phyloP scores from a whole-genome alignment of 2,888 invertebrate genomes.

The Amiota communis region DNA sequence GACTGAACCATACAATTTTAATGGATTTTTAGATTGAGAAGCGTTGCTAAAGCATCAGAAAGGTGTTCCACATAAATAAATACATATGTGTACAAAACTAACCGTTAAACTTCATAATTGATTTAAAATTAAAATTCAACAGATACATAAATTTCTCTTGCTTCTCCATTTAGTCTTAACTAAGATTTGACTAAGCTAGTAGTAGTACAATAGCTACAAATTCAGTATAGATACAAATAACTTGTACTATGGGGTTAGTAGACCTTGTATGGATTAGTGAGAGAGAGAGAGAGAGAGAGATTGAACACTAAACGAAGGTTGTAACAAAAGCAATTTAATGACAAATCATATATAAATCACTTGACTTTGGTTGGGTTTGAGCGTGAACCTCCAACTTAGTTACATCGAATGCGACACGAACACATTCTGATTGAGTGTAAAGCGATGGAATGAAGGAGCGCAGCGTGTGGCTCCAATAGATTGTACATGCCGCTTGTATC shows the following conservation, averaged over 20 bases:
- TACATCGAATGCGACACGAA: neutral
- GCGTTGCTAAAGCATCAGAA: neutral
- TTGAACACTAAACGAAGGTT: neutral
- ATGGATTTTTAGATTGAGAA: slow-evolving; percentile 1
- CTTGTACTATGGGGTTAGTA: neutral
- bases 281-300: too few species aligned
- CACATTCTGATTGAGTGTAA: neutral
- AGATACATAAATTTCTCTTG: slow-evolving; percentile 14
- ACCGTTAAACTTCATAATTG: slow-evolving; percentile 1
- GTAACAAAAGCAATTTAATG: slow-evolving; percentile 15
- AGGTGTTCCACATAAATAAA: neutral
- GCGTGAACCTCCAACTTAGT: neutral
- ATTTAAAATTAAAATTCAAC: slow-evolving; percentile 19
- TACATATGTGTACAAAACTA: too few species aligned
- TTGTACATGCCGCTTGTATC: neutral
- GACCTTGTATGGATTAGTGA: too few species aligned
- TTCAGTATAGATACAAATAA: neutral
- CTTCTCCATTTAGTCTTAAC: neutral
- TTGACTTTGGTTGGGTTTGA: neutral
- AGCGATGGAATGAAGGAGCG: neutral
- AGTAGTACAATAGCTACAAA: neutral
- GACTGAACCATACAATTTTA: neutral
- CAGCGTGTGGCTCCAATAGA: neutral
- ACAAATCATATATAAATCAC: slow-evolving; percentile 21
- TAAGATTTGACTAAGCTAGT: neutral